A percentile compares a stretch with the other conserved stretches of the same genome.
These are phyloP conservation scores for Rallus limicola DNA, from an alignment of 2,113 vertebrate genomes.

Conservation along the genomic window DNA sequence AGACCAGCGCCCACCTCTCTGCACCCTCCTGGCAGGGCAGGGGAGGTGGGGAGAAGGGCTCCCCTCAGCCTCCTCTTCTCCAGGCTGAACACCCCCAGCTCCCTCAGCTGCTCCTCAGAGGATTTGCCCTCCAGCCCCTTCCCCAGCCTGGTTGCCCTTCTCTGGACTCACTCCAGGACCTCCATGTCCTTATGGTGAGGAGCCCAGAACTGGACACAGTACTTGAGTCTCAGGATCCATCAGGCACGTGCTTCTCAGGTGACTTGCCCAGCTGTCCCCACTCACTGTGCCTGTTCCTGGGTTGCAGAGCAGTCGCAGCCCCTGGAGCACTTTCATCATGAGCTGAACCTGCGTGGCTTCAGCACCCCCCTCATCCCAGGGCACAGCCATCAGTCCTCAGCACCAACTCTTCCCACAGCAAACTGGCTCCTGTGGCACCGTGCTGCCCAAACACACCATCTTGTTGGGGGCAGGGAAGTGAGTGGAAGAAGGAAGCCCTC, in stretches of 20 bases:
- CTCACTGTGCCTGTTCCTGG: fast-evolving
- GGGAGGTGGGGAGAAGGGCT: too few relatives aligned
- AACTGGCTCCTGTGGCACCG: fast-evolving
- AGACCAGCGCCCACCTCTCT: too few relatives aligned
- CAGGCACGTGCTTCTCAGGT: not conserved
- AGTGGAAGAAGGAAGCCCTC: not conserved
- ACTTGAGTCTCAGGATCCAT: too few relatives aligned
- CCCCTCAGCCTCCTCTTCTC: too few relatives aligned
- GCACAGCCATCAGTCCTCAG: not conserved
- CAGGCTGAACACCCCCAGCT: too few relatives aligned
- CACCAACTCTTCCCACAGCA: fast-evolving
- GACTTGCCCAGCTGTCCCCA: not conserved
- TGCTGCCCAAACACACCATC: fast-evolving
- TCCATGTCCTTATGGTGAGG: too few relatives aligned
- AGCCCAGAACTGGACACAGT: too few relatives aligned
- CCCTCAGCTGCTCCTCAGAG: too few relatives aligned
- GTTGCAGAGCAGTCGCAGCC: fast-evolving
- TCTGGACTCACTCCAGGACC: too few relatives aligned
- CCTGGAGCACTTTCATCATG: not conserved
- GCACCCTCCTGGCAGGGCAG: too few relatives aligned
- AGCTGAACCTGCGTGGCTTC: not conserved
- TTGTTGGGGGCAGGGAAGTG: fast-evolving
- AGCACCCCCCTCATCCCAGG: fast-evolving
- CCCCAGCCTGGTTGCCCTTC: too few relatives aligned
- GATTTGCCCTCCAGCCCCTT: too few relatives aligned